phyloP scores from a whole-genome alignment of 2,113 vertebrate genomes.

The Misgurnus anguillicaudatus region DNA sequence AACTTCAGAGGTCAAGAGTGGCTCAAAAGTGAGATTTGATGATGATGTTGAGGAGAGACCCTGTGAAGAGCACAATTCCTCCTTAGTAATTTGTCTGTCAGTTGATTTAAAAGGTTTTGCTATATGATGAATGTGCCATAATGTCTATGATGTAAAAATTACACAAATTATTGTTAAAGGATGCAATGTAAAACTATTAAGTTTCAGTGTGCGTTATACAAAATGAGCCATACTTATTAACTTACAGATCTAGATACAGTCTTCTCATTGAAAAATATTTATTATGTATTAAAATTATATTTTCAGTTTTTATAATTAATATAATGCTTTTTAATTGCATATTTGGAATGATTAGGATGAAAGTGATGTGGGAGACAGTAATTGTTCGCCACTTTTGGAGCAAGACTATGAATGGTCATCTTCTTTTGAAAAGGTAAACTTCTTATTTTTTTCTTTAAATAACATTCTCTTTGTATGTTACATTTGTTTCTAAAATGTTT shows the following conservation, averaged over 20 bases:
- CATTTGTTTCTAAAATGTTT: not conserved
- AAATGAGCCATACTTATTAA: not conserved
- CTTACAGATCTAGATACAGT: constrained; percentile 2
- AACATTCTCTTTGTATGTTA: not conserved
- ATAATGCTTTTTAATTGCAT: constrained; percentile 21
- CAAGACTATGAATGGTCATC: not conserved
- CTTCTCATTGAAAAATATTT: constrained; percentile 12
- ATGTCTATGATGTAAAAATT: no score
- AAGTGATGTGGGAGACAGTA: constrained; percentile 8
- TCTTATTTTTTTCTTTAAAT: not conserved
- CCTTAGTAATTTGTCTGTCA: constrained; percentile 16
- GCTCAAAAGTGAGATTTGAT: not conserved
- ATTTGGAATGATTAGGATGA: constrained; percentile 5
- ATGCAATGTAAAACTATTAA: not conserved
- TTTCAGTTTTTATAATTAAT: not conserved
- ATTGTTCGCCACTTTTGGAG: constrained; percentile 2
- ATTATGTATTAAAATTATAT: not conserved
- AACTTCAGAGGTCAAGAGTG: constrained; percentile 8
- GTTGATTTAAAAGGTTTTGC: no score
- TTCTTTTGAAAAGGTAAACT: constrained; percentile 27
- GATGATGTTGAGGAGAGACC: no score
- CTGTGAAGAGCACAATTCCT: no score
- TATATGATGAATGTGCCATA: no score
- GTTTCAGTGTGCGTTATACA: not conserved
- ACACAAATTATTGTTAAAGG: not conserved